These are phyloP conservation scores for Calidris pugnax DNA, from an alignment of 2,113 vertebrate species.

Conservation along the genomic window DNA sequence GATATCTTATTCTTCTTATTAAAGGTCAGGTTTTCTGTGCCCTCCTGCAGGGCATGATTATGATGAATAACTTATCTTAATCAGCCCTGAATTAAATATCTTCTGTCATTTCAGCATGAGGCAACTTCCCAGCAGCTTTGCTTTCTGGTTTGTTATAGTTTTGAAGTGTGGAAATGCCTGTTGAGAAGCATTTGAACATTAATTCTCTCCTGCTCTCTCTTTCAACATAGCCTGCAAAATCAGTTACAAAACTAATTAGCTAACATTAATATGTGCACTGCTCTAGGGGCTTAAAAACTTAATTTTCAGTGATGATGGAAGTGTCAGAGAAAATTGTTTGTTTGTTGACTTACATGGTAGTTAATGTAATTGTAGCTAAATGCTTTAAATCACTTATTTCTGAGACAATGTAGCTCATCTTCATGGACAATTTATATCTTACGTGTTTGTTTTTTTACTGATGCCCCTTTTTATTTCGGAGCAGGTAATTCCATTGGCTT, in stretches of 20 bases:
- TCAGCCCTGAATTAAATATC: conserved; percentile 52
- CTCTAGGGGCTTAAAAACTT: conserved; percentile 64
- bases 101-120: conserved; percentile 35
- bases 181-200: conserved; percentile 51
- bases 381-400: conserved; percentile 29
- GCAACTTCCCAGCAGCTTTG: conserved; percentile 39
- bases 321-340: conserved; percentile 49
- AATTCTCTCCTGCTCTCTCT: conserved; percentile 40
- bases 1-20: neutral
- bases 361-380: conserved; percentile 51
- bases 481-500: neutral
- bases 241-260: conserved; percentile 69
- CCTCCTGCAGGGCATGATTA: conserved; percentile 35
- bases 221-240: conserved; percentile 48
- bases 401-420: neutral
- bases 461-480: neutral
- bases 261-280: conserved; percentile 54
- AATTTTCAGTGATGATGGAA: conserved; percentile 67
- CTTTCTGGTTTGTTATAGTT: conserved; percentile 38
- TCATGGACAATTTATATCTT: neutral
- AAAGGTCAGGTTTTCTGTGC: conserved; percentile 51
- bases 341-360: conserved; percentile 49
- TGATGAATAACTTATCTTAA: conserved; percentile 54
- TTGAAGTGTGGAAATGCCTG: conserved; percentile 56
- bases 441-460: neutral